Evolutionary conservation across 92 coral and sea anemone genomes (phyloP), one percentile per base, ranked within the genome.

Genomic region (Paramuricea clavata): DNA sequence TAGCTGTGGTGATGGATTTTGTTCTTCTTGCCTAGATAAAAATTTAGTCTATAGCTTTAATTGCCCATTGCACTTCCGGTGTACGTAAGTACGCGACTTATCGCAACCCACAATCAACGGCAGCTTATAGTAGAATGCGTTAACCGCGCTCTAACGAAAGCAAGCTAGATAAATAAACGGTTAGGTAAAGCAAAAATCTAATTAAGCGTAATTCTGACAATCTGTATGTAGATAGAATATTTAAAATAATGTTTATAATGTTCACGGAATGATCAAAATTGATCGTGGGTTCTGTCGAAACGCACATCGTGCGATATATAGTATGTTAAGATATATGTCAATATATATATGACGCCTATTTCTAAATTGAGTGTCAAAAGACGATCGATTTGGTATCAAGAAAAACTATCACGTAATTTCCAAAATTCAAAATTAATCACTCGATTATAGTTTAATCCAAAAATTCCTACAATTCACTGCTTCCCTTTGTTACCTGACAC

Each of bases 381-480:
- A 10, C 22, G 11, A 54, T 39, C 44, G 10, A 39, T 39, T 39
- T 39, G 62, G 59, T 50, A 16, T 54, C 27, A 54, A 54, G 7
- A 47, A 47, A 47, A 54, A 28, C 28, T 9, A 28, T 30, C 21
- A 31, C 39, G 1, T 33, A 26, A 62, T 11, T 33, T 28, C 72
- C 72, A 13, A 56, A 33, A 65, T 65, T 16, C 19, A 60, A 60
- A 22, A 9, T 10, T 39, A 39, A 39, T 39, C 10, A 39, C 68
- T 22, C 31, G 68, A 5, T 25, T 22, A 60, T 10, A 60, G 6
- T 33, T 50, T 32, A 49, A 17, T 42, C 11, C 31, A 54, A 30
- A 65, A 62, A 27, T 11, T 30, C 65, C 82, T 44, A 54, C 65
- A 76, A 60, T 76, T 76, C 81, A 72, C 78, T 23, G 52, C 28